Conservation (phyloP, 2,797 vertebrate species). For the Enteromius trimaculatus region DNA sequence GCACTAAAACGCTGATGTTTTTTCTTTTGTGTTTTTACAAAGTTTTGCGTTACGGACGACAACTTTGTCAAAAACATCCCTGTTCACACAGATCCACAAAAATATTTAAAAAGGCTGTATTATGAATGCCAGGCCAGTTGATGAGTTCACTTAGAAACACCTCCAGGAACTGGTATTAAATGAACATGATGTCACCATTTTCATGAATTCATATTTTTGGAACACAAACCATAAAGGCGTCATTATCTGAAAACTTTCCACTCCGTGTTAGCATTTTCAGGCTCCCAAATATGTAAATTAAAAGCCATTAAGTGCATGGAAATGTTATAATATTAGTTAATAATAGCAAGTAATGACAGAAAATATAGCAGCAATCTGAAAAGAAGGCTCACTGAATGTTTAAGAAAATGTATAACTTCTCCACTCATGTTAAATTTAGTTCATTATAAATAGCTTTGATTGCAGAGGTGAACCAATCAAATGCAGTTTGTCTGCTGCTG, state of each 20-base stretch:
- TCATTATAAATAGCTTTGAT: constrained; percentile 9
- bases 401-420: background rate
- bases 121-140: background rate
- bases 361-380: background rate
- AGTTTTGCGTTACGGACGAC: background rate
- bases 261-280: background rate
- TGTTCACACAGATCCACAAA: background rate
- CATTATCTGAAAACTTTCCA: no score
- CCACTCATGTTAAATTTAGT: background rate
- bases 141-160: background rate
- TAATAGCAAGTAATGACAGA: background rate
- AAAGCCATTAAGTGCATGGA: no score
- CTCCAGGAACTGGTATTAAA: background rate
- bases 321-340: no score
- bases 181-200: background rate
- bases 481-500: background rate
- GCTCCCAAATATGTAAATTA: background rate
- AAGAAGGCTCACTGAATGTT: background rate
- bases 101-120: background rate
- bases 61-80: background rate
- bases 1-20: background rate
- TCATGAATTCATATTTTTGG: background rate
- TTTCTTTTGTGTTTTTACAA: background rate
- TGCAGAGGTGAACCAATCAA: background rate
- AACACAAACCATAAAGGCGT: background rate